Evolutionary conservation across 2,888 invertebrate species (phyloP).

Genomic region (Chironomus riparius): DNA sequence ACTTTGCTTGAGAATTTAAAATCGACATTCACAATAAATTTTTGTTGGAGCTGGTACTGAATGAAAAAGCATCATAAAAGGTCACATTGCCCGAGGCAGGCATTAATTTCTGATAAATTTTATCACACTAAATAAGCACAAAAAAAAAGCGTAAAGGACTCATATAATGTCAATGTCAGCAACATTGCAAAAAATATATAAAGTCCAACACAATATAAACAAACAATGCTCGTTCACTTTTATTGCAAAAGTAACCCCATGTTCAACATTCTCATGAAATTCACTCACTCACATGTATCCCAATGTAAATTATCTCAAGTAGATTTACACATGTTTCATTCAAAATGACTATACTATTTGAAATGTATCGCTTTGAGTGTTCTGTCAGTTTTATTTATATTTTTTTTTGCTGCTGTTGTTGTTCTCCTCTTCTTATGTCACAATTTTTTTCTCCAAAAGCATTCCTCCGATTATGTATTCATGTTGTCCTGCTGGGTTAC

Average conservation of each 20-base stretch:
- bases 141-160: background rate
- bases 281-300: background rate
- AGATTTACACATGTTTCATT: constrained; percentile 19
- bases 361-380: background rate
- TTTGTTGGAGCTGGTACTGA: no score
- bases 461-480: no score
- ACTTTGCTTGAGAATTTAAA: no score
- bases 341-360: background rate
- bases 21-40: no score
- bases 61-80: no score
- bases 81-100: background rate
- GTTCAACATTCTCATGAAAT: background rate
- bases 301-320: constrained; percentile 20
- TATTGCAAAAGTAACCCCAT: background rate
- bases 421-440: no score
- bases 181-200: background rate
- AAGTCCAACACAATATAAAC: background rate
- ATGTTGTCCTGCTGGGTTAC: no score
- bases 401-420: background rate
- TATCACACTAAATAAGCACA: background rate
- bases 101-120: background rate
- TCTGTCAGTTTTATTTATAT: background rate
- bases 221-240: background rate
- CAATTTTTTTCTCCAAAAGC: no score
- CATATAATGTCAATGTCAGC: background rate